Evolutionary conservation across 2,888 invertebrate genomes (phyloP), one percentile per base, ranked within the genome.

Genomic region (Rhagophthalmus giganteus): DNA sequence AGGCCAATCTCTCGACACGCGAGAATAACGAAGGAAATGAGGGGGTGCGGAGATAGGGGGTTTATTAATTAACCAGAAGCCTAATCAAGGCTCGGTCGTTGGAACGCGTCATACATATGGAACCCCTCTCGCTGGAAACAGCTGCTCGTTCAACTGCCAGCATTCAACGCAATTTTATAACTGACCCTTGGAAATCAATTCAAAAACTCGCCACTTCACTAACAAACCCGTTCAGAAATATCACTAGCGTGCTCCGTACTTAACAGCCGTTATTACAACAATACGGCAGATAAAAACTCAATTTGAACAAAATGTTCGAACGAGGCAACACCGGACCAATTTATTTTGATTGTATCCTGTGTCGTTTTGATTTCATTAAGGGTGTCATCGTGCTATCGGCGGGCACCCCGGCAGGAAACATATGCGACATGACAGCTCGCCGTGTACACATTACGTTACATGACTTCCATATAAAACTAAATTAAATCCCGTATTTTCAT

Each of bases 1-100:
- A 62, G 65, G 67, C 65, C 68, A 65, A 67, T 68, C 67, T 68
- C 63, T 64, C 68, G 66, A 68, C 70, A 69, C 69, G 70, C 69
- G 69, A 70, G 64, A 66, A 63, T 66, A 65, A 66, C 67, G 69
- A 66, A 68, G 67, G 66, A 69, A 70, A 69, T 67, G 66, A 67
- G 64, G 64, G 64, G 57, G 66, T 56, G 63, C 58, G 63, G 62
- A 66, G 55, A 45, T 60, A 71, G 73, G 73, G 74, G 75, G 76
- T 76, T 77, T 78, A 78, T 79, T 79, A 79, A 79, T 79, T 78
- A 78, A 77, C 76, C 76, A 76, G 77, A 77, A 76, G 76, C 75
- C 77, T 78, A 78, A 78, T 78, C 78, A 78, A 78, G 77, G 74
- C 65, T 62, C 49, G 57, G 59, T 53, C 60, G 59, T 56, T 57